phyloP scores from a whole-genome alignment of 1,140 invertebrate genomes.

The Andrena cerasifolii region DNA sequence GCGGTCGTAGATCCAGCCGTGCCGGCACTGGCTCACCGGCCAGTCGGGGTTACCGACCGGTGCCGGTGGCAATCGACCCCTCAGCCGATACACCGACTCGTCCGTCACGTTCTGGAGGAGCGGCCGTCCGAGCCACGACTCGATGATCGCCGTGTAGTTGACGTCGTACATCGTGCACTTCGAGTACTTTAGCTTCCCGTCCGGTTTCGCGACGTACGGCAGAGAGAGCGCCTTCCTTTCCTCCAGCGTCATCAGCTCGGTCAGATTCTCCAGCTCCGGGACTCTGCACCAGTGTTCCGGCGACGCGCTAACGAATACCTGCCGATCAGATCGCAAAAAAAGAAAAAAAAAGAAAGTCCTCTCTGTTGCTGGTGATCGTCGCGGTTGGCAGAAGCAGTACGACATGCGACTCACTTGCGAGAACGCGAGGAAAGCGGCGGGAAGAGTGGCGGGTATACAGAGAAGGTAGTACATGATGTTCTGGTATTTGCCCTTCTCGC shows the following conservation, averaged over 20 bases:
- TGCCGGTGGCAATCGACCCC: slow-evolving; percentile 66
- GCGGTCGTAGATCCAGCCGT: slow-evolving; percentile 83
- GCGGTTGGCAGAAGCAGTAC: not conserved
- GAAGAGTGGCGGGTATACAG: slow-evolving; percentile 86
- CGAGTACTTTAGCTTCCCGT: slow-evolving; percentile 79
- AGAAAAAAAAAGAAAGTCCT: no score
- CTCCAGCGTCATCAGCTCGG: slow-evolving; percentile 81
- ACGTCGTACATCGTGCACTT: slow-evolving; percentile 82
- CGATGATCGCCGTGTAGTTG: slow-evolving; percentile 80
- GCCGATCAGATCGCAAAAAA: slow-evolving; percentile 39
- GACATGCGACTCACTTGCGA: slow-evolving; percentile 82
- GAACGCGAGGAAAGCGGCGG: slow-evolving; percentile 87
- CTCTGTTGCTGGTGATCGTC: no score
- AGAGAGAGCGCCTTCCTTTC: slow-evolving; percentile 83
- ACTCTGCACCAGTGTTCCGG: slow-evolving; percentile 87
- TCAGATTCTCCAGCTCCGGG: slow-evolving; percentile 83
- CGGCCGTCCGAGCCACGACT: slow-evolving; percentile 71
- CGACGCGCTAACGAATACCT: slow-evolving; percentile 88
- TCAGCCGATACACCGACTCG: slow-evolving; percentile 31
- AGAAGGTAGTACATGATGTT: slow-evolving; percentile 87
- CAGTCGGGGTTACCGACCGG: slow-evolving; percentile 75
- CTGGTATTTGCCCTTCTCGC: slow-evolving; percentile 87
- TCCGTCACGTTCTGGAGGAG: slow-evolving; percentile 45
- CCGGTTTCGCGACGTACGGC: slow-evolving; percentile 78
- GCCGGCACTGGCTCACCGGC: slow-evolving; percentile 78